Base-by-base conservation (phyloP, 2,113 vertebrate genomes). In the Puma concolor region DNA sequence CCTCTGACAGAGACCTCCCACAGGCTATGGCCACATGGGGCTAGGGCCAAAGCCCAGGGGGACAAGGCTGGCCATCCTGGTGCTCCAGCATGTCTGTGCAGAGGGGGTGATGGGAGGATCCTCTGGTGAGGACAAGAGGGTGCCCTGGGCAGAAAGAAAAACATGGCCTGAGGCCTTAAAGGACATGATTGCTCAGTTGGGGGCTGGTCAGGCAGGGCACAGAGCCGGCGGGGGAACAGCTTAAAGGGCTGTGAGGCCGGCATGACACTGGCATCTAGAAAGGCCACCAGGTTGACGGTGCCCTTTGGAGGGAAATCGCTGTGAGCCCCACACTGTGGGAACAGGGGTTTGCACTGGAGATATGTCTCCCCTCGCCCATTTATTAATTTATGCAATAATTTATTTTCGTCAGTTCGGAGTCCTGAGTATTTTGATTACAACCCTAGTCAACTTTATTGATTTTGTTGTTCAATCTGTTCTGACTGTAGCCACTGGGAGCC, bases 11-110 rank as follows among this genome's bases (percentile, higher is more conserved):
- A 0, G 69, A n/a, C 36, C 50, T 21, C 11, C 29, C 57, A 64
- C 33, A 12, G 41, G 33, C 29, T 44, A 21, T 67, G 21, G 31
- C 54, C 19, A 4, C 38, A 63, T 25, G 50, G 25, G 63, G 44
- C 29, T 27, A 15, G 52, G n/a, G 6, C 41, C 19, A 1, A 31
- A 25, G 63, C 57, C 48, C 48, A 25, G 21, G 41, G 16, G 23
- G 13, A 27, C 0, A 0, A 11, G 4, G 38, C 52, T 63, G 3
- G 29, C 16, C 4, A 1, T 64, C 54, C 11, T 5, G 2, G 27
- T 21, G 9, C 44, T 54, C 44, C 7, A 11, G 1, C 12, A 57
- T 15, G 44, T 27, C n/a, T 0, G 0, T 17, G 67, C 77, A 3
- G 41, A 17, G 12, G 72, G 31, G 33, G 11, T 7, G 1, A 31